Evolutionary conservation across 2,797 vertebrate genomes (phyloP).

Genomic region (Lacerta bilineata): DNA sequence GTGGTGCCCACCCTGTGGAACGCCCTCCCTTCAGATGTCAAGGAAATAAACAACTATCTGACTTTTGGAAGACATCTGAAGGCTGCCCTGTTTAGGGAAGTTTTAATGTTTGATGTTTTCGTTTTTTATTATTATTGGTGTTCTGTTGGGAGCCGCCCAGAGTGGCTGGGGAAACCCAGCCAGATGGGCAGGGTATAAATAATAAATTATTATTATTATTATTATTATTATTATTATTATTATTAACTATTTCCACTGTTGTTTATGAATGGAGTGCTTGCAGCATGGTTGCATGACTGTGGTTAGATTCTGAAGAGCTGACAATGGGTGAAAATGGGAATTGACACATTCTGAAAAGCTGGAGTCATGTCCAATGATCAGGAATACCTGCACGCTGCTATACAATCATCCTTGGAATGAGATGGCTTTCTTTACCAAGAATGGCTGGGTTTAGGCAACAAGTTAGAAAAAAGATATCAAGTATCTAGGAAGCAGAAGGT

Average conservation of each 20-base stretch:
- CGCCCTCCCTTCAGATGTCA: no score
- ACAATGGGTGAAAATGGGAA: neutral
- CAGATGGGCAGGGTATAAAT: no score
- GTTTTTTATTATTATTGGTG: no score
- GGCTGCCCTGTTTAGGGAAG: no score
- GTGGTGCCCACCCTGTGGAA: no score
- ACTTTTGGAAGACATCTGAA: no score
- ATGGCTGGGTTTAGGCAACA: neutral
- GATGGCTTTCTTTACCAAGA: conserved; percentile 31
- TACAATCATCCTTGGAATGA: neutral
- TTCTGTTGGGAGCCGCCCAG: no score
- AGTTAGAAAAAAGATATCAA: conserved; percentile 14
- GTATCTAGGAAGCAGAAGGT: conserved; percentile 25
- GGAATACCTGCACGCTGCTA: conserved; percentile 58
- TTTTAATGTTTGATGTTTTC: no score
- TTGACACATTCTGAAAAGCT: conserved; percentile 61
- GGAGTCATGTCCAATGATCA: conserved; percentile 26
- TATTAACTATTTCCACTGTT: neutral
- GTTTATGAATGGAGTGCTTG: neutral
- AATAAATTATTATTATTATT: no score
- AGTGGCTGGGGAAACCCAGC: no score
- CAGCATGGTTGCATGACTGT: neutral
- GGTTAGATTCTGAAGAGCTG: neutral
- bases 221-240: no score
- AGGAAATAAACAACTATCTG: no score